Percentiles rank a stretch among this genome's conserved stretches.
Conservation (phyloP, 2,113 vertebrate species). For the Bujurquina vittata region DNA sequence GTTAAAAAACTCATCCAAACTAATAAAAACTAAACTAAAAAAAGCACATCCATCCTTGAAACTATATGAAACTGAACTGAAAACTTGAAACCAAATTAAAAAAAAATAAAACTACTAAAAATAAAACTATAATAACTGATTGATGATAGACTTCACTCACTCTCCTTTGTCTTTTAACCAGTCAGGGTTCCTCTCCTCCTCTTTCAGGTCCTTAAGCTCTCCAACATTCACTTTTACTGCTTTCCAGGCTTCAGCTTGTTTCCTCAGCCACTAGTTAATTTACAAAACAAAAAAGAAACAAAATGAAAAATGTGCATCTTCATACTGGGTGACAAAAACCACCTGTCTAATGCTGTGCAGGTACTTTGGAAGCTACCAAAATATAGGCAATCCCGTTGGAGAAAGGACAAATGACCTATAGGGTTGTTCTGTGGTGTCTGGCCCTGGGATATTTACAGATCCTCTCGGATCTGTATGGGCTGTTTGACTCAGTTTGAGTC, state of each 20-base stretch:
- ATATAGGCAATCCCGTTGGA: no score
- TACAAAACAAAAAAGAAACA: background rate
- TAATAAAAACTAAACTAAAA: background rate
- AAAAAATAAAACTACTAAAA: background rate
- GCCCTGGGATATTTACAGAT: no score
- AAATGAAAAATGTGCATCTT: background rate
- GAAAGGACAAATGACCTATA: no score
- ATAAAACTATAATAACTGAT: background rate
- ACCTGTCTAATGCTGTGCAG: no score
- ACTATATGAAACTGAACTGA: background rate
- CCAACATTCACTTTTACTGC: slow-evolving; percentile 74
- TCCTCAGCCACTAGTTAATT: slow-evolving; percentile 87
- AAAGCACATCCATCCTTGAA: background rate
- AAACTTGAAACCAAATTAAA: background rate
- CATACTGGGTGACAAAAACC: background rate
- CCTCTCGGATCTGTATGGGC: no score
- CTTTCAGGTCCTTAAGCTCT: slow-evolving; percentile 87
- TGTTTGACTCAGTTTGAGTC: no score
- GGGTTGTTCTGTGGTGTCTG: no score
- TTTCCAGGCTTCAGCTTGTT: slow-evolving; percentile 88
- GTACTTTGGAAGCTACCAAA: no score
- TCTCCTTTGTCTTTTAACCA: slow-evolving; percentile 96
- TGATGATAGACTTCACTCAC: slow-evolving; percentile 77
- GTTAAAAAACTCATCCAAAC: background rate
- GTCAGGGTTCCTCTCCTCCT: slow-evolving; percentile 90